A percentile compares a stretch with the other conserved stretches of the same genome.
phyloP scores from a whole-genome alignment of 2,888 invertebrate genomes.

The Diaphora mendica region DNA sequence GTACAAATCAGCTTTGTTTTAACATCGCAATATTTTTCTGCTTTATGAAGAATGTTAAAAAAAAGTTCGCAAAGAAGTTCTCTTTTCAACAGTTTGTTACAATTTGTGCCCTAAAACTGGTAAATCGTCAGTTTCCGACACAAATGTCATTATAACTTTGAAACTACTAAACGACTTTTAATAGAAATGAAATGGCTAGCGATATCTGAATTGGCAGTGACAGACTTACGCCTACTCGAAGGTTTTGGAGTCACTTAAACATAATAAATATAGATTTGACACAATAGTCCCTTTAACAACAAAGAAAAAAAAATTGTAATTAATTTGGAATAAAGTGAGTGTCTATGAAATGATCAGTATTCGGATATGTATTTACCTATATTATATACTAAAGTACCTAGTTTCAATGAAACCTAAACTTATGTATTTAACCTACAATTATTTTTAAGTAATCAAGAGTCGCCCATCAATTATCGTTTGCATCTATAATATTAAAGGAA shows the following conservation, averaged over 20 bases:
- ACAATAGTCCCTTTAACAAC: neutral
- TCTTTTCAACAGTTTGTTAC: slow-evolving; percentile 17
- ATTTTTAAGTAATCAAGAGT: no score
- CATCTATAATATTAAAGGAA: no score
- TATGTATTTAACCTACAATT: no score
- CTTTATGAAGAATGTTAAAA: no score
- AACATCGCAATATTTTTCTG: no score
- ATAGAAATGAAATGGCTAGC: slow-evolving; percentile 27
- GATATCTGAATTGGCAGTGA: slow-evolving; percentile 19
- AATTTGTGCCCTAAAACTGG: slow-evolving; percentile 23
- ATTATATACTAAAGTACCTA: no score
- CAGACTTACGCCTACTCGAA: slow-evolving; percentile 10
- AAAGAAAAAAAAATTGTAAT: no score
- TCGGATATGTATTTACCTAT: no score
- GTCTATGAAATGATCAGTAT: no score
- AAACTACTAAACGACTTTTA: slow-evolving; percentile 36
- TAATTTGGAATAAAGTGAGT: neutral
- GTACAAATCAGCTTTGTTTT: no score
- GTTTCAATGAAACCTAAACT: no score
- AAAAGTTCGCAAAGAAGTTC: slow-evolving; percentile 19
- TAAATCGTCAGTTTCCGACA: slow-evolving; percentile 25
- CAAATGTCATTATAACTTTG: slow-evolving; percentile 45
- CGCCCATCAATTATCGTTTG: no score
- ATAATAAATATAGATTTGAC: neutral
- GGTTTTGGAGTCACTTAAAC: neutral